Conservation (phyloP, 2,797 vertebrate species). For the Rhinophrynus dorsalis region DNA sequence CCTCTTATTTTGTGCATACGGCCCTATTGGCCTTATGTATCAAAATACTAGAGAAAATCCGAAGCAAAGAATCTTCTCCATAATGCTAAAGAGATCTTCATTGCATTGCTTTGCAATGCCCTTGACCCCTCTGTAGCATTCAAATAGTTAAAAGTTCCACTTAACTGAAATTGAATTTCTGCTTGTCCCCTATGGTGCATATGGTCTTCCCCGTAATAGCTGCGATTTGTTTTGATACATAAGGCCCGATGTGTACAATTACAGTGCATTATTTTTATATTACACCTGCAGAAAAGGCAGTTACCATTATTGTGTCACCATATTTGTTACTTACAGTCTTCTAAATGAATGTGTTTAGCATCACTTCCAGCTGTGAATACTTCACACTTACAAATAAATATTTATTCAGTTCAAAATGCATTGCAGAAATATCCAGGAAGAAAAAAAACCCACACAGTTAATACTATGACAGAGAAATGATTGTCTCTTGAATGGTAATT, state of each 20-base stretch:
- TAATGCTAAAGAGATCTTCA: no score
- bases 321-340: conserved; percentile 21
- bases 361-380: conserved; percentile 35
- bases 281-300: neutral
- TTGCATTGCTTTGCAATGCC: no score
- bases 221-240: no score
- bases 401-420: conserved; percentile 28
- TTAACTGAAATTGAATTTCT: no score
- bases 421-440: neutral
- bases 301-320: conserved; percentile 27
- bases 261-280: neutral
- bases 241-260: neutral
- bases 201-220: no score
- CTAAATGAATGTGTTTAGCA: conserved; percentile 33
- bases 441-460: neutral
- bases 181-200: no score
- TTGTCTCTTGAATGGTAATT: neutral
- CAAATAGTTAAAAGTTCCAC: no score
- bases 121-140: no score
- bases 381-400: conserved; percentile 39
- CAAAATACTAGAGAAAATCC: no score
- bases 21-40: no score
- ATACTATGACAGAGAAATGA: neutral
- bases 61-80: no score
- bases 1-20: no score